These are phyloP conservation scores for Volucella bombylans DNA, from an alignment of 2,888 invertebrate genomes.

Conservation along the genomic window DNA sequence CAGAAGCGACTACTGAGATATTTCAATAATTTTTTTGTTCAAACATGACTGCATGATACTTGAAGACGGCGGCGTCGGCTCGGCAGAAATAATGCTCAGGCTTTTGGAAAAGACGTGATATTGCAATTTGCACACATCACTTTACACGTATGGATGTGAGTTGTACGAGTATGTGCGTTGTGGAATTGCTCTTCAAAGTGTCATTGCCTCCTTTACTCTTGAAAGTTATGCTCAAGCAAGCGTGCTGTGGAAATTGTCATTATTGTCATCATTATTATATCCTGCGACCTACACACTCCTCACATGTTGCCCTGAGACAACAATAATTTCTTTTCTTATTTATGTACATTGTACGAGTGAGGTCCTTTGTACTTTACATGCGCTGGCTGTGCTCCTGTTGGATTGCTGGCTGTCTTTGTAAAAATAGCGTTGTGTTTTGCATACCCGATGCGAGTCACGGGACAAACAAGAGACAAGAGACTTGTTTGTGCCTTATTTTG, in stretches of 20 bases:
- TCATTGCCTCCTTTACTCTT: constrained; percentile 71
- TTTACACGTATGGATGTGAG: neutral
- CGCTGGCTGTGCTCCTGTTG: constrained; percentile 36
- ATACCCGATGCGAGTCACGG: constrained; percentile 50
- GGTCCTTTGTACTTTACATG: constrained; percentile 65
- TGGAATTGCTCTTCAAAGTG: constrained; percentile 59
- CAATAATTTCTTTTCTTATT: constrained; percentile 71
- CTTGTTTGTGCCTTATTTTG: constrained; percentile 71
- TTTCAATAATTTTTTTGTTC: neutral
- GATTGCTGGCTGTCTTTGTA: constrained; percentile 28
- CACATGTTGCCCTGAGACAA: constrained; percentile 45
- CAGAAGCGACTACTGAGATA: constrained; percentile 37
- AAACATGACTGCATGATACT: constrained; percentile 44
- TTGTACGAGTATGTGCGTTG: neutral
- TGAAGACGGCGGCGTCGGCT: constrained; percentile 50
- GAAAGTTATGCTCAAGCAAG: constrained; percentile 47
- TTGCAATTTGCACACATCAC: constrained; percentile 37
- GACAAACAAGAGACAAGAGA: constrained; percentile 68
- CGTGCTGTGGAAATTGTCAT: constrained; percentile 69
- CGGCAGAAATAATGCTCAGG: constrained; percentile 66
- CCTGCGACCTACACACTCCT: constrained; percentile 60
- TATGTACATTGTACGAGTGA: constrained; percentile 50
- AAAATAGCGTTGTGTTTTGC: constrained; percentile 35
- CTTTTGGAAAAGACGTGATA: constrained; percentile 62
- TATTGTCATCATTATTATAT: constrained; percentile 72